These are phyloP conservation scores for Typhlichthys eigenmanni DNA, from an alignment of 2,797 vertebrate genomes.

Conservation along the genomic window DNA sequence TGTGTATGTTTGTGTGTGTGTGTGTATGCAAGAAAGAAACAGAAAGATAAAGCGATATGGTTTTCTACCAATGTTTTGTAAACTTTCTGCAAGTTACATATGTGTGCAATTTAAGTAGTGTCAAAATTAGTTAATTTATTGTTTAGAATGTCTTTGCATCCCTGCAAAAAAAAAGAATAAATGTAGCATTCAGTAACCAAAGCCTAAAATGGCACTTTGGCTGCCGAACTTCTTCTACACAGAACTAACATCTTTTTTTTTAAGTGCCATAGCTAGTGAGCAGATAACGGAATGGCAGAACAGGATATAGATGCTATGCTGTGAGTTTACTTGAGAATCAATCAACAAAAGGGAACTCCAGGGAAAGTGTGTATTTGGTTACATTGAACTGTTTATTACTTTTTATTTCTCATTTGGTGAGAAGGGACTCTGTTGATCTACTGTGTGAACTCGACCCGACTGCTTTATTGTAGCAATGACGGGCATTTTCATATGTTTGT, in stretches of 20 bases:
- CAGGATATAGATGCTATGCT: conserved; percentile 71
- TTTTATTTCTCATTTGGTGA: conserved; percentile 64
- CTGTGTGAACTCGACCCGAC: conserved; percentile 60
- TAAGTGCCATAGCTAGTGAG: conserved; percentile 82
- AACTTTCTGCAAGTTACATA: conserved; percentile 68
- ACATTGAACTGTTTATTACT: conserved; percentile 62
- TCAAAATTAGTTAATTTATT: conserved; percentile 73
- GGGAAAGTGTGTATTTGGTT: conserved; percentile 68
- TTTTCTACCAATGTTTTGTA: conserved; percentile 68
- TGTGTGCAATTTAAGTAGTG: conserved; percentile 67
- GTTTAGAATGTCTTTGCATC: conserved; percentile 78
- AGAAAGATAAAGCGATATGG: conserved; percentile 36
- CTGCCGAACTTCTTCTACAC: conserved; percentile 69
- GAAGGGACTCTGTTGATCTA: conserved; percentile 64
- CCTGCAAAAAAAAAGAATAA: conserved; percentile 70
- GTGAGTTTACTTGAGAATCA: conserved; percentile 74
- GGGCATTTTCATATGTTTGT: conserved; percentile 35
- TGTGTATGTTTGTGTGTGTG: conserved; percentile 23
- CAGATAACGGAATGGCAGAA: conserved; percentile 63
- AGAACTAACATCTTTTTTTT: conserved; percentile 67
- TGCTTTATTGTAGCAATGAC: conserved; percentile 38
- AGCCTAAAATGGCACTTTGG: conserved; percentile 62
- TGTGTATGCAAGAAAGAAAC: conserved; percentile 21
- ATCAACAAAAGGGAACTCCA: conserved; percentile 66
- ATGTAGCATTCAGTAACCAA: conserved; percentile 76